Evolutionary conservation across 30 jellyfish, hydroid and myxozoan genomes (phyloP), one percentile per base, ranked within the genome.

Genomic region (Sanderia malayensis): DNA sequence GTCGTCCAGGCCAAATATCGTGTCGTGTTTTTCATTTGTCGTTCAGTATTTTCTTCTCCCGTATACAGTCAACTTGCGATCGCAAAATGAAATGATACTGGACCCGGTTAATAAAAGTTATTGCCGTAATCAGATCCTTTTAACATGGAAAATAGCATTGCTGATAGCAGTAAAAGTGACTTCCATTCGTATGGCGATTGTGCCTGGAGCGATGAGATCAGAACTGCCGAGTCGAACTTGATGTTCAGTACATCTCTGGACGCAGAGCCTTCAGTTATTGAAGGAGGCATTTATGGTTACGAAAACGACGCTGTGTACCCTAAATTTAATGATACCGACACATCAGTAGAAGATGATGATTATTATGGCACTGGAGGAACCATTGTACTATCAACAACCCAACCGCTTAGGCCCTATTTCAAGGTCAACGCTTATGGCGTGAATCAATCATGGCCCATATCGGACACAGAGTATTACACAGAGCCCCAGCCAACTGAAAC

Each of bases 341-440:
- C 86, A 24, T 74, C 86, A 15, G 86, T 74, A 1, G 86, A 74
- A 63, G 86, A 74, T 37, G 86, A 55, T 20, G 85, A 73, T 8
- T 61, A 46, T 33, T 77, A 74, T n/a, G 63, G 63, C 6, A n/a
- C n/a, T n/a, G 75, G 63, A 32, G 24, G 79, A 59, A 45, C 86
- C 8, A 46, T 74, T 9, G 86, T 74, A 37, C 62, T 74, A 2
- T 74, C 86, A 4, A 74, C 86, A 25, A 74, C 86, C 46, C 78
- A 59, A 30, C 86, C 86, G 17, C 86, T 74, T 60, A 60, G 86
- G 78, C 77, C 77, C 0, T 74, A 24, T 47, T 58, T n/a, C 61
- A 74, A 47, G 20, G 70, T 49, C 37, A 58, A 17, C 11, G 52
- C 26, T 7, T 74, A 74, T 60, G 86, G 86, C 44, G 29, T 22